These are phyloP conservation scores for Odontothrips loti DNA, from an alignment of 2,888 invertebrate genomes.

Conservation along the genomic window DNA sequence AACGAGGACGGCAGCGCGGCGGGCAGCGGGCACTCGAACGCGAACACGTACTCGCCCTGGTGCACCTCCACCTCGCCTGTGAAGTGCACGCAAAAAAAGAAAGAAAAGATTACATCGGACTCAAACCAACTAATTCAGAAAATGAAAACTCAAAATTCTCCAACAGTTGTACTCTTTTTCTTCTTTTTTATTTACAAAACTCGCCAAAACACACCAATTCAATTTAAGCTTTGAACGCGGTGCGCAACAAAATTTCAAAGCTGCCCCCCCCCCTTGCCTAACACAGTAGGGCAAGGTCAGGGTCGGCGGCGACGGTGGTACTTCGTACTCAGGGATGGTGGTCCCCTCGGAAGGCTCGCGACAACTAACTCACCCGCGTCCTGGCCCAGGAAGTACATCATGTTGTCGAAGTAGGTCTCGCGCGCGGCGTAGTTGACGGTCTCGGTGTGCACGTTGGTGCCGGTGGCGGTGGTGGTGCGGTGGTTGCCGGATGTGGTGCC, in stretches of 20 bases:
- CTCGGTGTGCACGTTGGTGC: background rate
- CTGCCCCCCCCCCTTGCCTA: background rate
- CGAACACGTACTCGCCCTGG: constrained; percentile 44
- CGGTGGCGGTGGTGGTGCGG: background rate
- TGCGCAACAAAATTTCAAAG: too few species aligned
- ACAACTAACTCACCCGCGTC: background rate
- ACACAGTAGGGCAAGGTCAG: background rate
- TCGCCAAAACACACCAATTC: too few species aligned
- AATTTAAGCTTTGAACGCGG: too few species aligned
- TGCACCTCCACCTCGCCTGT: constrained; percentile 35
- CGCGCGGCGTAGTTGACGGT: background rate
- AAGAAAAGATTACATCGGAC: too few species aligned
- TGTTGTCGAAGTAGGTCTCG: background rate
- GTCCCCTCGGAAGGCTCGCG: background rate
- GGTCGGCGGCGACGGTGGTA: background rate
- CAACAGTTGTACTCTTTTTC: too few species aligned
- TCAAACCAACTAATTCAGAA: too few species aligned
- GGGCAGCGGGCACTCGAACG: constrained; percentile 46
- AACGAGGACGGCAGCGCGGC: constrained; percentile 42
- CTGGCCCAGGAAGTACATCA: background rate
- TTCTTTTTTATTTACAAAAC: too few species aligned
- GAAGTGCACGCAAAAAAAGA: too few species aligned
- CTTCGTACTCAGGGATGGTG: background rate
- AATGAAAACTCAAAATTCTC: too few species aligned
- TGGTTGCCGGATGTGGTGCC: background rate